phyloP scores from a whole-genome alignment of 1,140 invertebrate species.

The Drosophila jambulina region DNA sequence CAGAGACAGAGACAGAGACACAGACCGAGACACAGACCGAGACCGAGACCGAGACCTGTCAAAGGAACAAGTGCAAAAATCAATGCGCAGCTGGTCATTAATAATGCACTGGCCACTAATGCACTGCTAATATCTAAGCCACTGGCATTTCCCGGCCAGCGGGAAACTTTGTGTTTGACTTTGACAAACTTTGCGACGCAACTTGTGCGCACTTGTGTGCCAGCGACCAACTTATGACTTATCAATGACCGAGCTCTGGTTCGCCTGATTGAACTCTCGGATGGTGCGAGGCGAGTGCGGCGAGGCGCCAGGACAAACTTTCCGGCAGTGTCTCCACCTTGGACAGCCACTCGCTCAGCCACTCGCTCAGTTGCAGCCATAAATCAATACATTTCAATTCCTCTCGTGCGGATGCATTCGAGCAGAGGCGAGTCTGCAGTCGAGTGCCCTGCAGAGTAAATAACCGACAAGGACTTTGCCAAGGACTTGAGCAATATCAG shows the following conservation, averaged over 20 bases:
- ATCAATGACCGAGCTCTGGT: slow-evolving; percentile 57
- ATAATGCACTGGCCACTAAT: slow-evolving; percentile 73
- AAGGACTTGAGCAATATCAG: slow-evolving; percentile 54
- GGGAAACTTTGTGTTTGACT: slow-evolving; percentile 75
- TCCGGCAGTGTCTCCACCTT: slow-evolving; percentile 47
- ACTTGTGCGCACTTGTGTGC: slow-evolving; percentile 51
- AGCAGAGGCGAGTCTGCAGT: slow-evolving; percentile 22
- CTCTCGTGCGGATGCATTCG: slow-evolving; percentile 59
- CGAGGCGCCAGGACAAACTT: slow-evolving; percentile 60
- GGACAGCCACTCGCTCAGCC: slow-evolving; percentile 12
- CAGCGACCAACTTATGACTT: slow-evolving; percentile 10
- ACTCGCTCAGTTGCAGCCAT: slow-evolving; percentile 60
- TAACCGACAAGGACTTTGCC: slow-evolving; percentile 63
- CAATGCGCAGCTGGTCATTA: slow-evolving; percentile 62
- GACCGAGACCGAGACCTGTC: not conserved
- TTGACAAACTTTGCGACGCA: slow-evolving; percentile 71
- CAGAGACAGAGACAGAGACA: not conserved
- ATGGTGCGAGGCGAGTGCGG: slow-evolving; percentile 27
- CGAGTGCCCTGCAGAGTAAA: slow-evolving; percentile 64
- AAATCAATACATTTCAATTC: slow-evolving; percentile 81
- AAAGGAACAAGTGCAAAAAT: slow-evolving; percentile 48
- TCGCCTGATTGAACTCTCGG: slow-evolving; percentile 75
- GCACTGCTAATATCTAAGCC: slow-evolving; percentile 70
- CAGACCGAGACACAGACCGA: not conserved
- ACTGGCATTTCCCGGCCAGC: slow-evolving; percentile 36